Base-by-base conservation (phyloP, 1,140 invertebrate species). In the Panonychus citri region DNA sequence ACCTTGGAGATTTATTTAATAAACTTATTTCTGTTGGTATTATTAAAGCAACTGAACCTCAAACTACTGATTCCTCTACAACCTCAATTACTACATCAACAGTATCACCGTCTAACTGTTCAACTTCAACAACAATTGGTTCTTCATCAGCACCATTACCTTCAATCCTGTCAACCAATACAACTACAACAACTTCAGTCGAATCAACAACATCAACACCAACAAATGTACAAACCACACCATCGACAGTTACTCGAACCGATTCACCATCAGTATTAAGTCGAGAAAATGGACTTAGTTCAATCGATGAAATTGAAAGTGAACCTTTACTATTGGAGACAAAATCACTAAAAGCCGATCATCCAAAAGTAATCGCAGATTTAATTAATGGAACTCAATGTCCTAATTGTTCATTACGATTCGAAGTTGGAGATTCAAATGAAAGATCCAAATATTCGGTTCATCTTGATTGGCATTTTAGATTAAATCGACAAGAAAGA, bases 401-500 rank as follows among this genome's bases (percentile, higher is more conserved):
- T 70, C 82, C 83, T 56, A 86, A 86, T 25, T 96, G 90, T 71
- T 89, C 89, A 19, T 78, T 84, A 27, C 74, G 91, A 42, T 95
- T 94, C 68, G 43, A 24, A n/a, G n/a, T n/a, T 46, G 30, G 30
- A 7, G 82, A 87, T 66, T 79, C 85, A 63, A 86, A 83, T 1
- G 81, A 85, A 42, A 49, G 51, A 21, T 56, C 52, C 28, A 78
- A 80, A 53, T 78, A 95, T 66, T 83, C 83, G 59, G 83, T 88
- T 66, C 91, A 95, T 71, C 74, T 95, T 28, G 89, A 96, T 70
- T 95, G 91, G 90, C 91, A 96, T 72, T 95, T 95, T 70, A 51
- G 89, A 12, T 83, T 88, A 68, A 96, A 96, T 69, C 73, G 86
- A 12, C 74, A 81, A 46, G 86, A 88, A 63, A 79, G 85, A 57